Percentiles rank a stretch among this genome's conserved stretches.
phyloP scores from a whole-genome alignment of 2,113 vertebrate species.

The Dasyprocta punctata region DNA sequence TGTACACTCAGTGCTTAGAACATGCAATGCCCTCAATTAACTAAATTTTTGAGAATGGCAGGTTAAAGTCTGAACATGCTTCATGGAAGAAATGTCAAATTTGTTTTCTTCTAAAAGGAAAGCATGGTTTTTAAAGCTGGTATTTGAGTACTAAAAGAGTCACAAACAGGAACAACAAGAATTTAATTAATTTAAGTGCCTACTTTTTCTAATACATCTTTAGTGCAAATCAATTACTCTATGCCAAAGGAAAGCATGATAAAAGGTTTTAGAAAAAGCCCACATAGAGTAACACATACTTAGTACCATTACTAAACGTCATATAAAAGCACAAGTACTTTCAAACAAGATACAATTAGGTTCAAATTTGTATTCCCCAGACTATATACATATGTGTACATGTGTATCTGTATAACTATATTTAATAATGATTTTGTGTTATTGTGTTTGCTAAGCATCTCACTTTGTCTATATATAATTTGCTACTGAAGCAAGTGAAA shows the following conservation, averaged over 20 bases:
- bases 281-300: not conserved
- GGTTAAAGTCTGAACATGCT: not conserved
- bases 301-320: not conserved
- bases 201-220: not conserved
- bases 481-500: not conserved
- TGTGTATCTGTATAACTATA: not conserved
- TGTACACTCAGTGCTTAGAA: not conserved
- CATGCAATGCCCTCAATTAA: not conserved
- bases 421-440: not conserved
- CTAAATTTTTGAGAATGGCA: not conserved
- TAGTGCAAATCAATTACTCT: not conserved
- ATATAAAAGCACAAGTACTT: not conserved
- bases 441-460: not conserved
- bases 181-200: not conserved
- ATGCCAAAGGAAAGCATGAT: not conserved
- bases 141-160: not conserved
- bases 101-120: constrained; percentile 28
- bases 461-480: not conserved
- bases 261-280: not conserved
- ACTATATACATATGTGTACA: too few relatives aligned
- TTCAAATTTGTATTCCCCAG: not conserved
- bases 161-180: not conserved
- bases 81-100: not conserved
- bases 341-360: not conserved
- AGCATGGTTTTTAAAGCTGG: not conserved